Conservation (phyloP, 2,113 vertebrate genomes). For the Chaetura pelagica region DNA sequence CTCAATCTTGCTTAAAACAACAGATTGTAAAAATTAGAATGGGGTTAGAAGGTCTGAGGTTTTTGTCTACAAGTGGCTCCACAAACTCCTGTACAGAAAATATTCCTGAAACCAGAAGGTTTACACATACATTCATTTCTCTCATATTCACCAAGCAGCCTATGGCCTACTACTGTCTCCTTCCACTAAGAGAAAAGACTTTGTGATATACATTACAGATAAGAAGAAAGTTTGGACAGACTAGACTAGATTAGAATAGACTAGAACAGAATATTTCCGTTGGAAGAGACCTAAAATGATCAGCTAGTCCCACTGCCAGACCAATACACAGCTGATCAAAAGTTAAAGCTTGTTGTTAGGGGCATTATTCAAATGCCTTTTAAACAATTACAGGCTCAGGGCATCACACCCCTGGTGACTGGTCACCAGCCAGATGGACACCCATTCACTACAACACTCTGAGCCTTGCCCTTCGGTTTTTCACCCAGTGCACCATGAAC, state of each 20-base stretch:
- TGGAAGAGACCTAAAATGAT: neutral
- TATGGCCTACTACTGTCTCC: neutral
- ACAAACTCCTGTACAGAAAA: neutral
- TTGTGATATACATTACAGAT: neutral
- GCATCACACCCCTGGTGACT: neutral
- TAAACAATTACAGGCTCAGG: neutral
- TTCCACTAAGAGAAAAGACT: neutral
- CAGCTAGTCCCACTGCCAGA: neutral
- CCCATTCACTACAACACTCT: neutral
- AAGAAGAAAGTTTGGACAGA: neutral
- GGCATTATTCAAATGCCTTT: neutral
- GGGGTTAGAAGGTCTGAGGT: neutral
- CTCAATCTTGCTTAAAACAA: neutral
- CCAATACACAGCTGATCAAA: neutral
- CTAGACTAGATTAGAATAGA: neutral
- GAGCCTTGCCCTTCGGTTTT: neutral
- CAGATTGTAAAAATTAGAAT: neutral
- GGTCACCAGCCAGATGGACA: neutral
- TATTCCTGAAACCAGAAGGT: neutral
- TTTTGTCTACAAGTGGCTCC: neutral
- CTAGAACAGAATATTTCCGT: neutral
- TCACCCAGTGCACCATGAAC: neutral
- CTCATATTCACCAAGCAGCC: neutral
- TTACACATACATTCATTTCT: neutral
- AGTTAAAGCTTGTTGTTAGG: neutral